A percentile compares a stretch with the other conserved stretches of the same genome.
These are phyloP conservation scores for Urechis unicinctus DNA, from an alignment of 2,888 invertebrate species.

Conservation along the genomic window DNA sequence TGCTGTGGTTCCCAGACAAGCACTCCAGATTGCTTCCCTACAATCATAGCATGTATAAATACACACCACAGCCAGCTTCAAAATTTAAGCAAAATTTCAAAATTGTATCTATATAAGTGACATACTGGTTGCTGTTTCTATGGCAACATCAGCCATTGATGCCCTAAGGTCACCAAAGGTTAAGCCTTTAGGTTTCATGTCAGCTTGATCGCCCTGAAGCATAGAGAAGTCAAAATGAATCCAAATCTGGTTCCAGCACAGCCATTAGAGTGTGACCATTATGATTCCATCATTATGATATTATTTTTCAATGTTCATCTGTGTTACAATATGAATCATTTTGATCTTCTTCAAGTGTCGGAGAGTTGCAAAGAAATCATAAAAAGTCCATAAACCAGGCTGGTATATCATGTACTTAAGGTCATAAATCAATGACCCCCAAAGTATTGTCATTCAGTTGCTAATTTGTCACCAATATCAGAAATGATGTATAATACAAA, in stretches of 20 bases:
- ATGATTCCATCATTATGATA: neutral
- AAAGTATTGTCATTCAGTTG: too few relatives aligned
- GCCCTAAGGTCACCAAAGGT: constrained; percentile 40
- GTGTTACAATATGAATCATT: neutral
- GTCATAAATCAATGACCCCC: too few relatives aligned
- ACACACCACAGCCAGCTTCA: neutral
- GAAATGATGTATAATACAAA: too few relatives aligned
- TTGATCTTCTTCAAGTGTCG: too few relatives aligned
- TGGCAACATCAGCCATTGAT: constrained; percentile 39
- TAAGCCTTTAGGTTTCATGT: constrained; percentile 26
- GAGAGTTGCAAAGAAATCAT: too few relatives aligned
- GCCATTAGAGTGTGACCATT: neutral
- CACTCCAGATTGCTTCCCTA: constrained; percentile 42
- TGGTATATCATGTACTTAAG: too few relatives aligned
- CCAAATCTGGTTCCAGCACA: neutral
- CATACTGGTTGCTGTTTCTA: constrained; percentile 40
- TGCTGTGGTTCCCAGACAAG: constrained; percentile 34
- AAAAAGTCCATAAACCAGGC: too few relatives aligned
- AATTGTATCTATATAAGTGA: too few relatives aligned
- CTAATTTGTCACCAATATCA: too few relatives aligned
- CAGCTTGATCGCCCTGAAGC: constrained; percentile 29
- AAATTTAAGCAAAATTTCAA: too few relatives aligned
- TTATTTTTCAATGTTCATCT: constrained; percentile 15
- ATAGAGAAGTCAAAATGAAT: neutral
- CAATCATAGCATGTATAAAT: neutral